Evolutionary conservation across 2,113 vertebrate species (phyloP).

Genomic region (Rhadina sibilatrix): DNA sequence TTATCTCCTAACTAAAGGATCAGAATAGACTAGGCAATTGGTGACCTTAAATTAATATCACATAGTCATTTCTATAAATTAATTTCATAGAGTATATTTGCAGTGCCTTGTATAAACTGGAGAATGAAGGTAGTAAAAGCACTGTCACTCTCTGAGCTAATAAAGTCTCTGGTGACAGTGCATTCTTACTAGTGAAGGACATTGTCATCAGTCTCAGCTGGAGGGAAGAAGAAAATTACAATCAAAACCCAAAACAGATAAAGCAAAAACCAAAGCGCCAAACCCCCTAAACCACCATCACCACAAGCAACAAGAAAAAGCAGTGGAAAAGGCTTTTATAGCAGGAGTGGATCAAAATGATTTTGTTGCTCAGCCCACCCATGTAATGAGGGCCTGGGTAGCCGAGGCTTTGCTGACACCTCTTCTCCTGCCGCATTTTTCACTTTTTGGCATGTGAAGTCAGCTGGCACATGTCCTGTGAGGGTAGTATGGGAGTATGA

Average conservation of each 20-base stretch:
- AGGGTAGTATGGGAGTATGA: rapidly evolving
- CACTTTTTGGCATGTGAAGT: background rate
- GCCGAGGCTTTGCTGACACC: background rate
- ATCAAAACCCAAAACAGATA: background rate
- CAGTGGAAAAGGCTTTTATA: background rate
- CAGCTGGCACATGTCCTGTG: rapidly evolving
- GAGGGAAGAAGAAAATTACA: background rate
- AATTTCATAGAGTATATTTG: background rate
- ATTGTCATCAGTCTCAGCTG: background rate
- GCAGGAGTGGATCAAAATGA: rapidly evolving
- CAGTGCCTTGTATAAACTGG: background rate
- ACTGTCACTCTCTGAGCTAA: background rate
- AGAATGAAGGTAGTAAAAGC: background rate
- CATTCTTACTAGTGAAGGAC: background rate
- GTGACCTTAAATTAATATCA: background rate
- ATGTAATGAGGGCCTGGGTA: background rate
- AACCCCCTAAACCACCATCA: rapidly evolving
- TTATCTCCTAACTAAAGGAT: background rate
- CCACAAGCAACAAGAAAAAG: background rate
- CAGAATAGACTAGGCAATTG: background rate
- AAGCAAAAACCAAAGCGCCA: background rate
- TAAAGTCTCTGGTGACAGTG: background rate
- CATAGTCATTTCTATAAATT: background rate
- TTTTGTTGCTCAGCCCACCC: rapidly evolving
- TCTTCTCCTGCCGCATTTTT: background rate